These are phyloP conservation scores for Arenaria interpres DNA, from an alignment of 2,113 vertebrate genomes.

Conservation along the genomic window DNA sequence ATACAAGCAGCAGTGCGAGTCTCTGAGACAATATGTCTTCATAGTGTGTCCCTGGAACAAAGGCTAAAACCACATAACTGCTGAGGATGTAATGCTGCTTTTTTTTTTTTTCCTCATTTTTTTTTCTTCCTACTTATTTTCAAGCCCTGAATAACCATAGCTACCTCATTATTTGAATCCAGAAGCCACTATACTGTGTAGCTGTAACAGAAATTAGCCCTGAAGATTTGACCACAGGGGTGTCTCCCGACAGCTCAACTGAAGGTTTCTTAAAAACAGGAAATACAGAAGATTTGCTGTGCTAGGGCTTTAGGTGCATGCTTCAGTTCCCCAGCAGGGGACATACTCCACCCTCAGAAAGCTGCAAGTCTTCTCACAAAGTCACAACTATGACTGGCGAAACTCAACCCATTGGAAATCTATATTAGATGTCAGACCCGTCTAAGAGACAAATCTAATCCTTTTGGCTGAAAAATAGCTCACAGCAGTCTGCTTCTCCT, in stretches of 20 bases:
- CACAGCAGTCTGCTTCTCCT: constrained; percentile 44
- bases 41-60: not conserved
- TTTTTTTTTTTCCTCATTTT: not conserved
- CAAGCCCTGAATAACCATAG: not conserved
- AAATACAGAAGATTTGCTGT: not conserved
- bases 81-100: not conserved
- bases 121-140: not conserved
- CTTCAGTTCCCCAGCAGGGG: constrained; percentile 44
- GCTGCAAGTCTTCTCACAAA: constrained; percentile 47
- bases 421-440: constrained; percentile 71
- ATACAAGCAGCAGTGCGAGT: not conserved
- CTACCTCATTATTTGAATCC: not conserved
- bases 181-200: not conserved
- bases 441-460: constrained; percentile 75
- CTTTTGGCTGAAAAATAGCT: constrained; percentile 72
- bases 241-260: not conserved
- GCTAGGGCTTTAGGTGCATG: not conserved
- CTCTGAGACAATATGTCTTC: not conserved
- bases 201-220: not conserved
- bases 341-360: constrained; percentile 62
- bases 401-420: constrained; percentile 75
- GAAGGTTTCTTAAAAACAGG: not conserved
- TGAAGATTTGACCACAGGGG: not conserved
- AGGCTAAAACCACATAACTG: not conserved
- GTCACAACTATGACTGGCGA: constrained; percentile 59